Evolutionary conservation across 2,797 vertebrate species (phyloP).

Genomic region (Melanotaenia pygmaea): DNA sequence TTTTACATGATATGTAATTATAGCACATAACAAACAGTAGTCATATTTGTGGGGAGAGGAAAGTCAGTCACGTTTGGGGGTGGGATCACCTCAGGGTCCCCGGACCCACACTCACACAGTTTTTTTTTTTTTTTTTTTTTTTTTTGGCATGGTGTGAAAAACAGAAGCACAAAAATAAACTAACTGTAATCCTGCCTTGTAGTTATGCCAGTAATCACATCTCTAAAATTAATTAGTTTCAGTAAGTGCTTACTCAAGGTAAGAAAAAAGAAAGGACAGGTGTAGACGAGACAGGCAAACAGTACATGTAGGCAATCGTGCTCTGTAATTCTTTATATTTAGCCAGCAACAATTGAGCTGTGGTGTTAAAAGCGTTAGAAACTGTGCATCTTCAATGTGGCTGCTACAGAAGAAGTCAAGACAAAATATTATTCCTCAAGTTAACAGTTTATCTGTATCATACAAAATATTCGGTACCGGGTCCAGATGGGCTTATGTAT

Average conservation of each 20-base stretch:
- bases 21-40: not conserved
- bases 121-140: not conserved
- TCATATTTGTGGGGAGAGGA: not conserved
- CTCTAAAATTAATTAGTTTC: constrained; percentile 27
- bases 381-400: no score
- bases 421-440: no score
- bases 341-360: constrained; percentile 16
- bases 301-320: not conserved
- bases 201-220: constrained; percentile 1
- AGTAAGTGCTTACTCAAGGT: not conserved
- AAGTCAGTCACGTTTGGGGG: not conserved
- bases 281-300: constrained; percentile 7
- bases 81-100: not conserved
- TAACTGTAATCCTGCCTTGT: not conserved
- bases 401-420: no score
- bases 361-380: constrained; percentile 7
- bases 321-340: constrained; percentile 10
- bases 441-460: no score
- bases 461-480: no score
- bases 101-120: not conserved
- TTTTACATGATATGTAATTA: constrained; percentile 10
- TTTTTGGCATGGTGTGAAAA: constrained; percentile 6
- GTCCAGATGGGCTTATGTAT: no score
- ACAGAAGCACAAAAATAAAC: not conserved
- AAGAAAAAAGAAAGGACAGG: constrained; percentile 1